Evolutionary conservation across 2,113 vertebrate species (phyloP).

Genomic region (Pseudopipra pipra): DNA sequence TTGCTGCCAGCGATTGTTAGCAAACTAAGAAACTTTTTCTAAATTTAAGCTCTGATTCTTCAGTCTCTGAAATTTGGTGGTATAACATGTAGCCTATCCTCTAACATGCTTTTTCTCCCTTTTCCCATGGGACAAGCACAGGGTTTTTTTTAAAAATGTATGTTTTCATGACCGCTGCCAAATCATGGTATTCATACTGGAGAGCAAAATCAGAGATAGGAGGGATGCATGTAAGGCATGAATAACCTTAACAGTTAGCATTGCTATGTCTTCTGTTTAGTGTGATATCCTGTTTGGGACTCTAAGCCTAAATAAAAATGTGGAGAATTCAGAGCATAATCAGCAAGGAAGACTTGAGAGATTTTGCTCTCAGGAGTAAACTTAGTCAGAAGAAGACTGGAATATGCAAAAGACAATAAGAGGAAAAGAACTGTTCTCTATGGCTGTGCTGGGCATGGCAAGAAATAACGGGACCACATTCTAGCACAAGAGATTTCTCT

Average conservation of each 20-base stretch:
- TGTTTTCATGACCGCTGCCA: not conserved
- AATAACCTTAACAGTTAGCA: not conserved
- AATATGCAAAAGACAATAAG: not conserved
- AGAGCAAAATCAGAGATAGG: not conserved
- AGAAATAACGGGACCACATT: not conserved
- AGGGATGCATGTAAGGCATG: not conserved
- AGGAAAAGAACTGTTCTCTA: not conserved
- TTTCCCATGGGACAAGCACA: not conserved
- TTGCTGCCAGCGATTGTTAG: not conserved
- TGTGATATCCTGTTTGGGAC: not conserved
- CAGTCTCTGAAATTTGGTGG: not conserved
- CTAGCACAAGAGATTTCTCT: not conserved
- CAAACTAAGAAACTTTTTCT: not conserved
- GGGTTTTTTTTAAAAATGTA: accelerated
- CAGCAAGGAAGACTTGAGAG: not conserved
- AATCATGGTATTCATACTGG: not conserved
- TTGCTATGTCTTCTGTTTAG: not conserved
- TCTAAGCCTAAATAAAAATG: not conserved
- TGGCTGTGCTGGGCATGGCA: not conserved
- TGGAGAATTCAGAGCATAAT: not conserved
- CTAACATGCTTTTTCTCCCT: not conserved
- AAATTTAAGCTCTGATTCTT: not conserved
- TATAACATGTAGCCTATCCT: not conserved
- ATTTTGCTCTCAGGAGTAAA: not conserved
- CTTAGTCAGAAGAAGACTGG: not conserved